Base-by-base conservation (phyloP, 2,113 vertebrate species). In the Stictonetta naevosa region DNA sequence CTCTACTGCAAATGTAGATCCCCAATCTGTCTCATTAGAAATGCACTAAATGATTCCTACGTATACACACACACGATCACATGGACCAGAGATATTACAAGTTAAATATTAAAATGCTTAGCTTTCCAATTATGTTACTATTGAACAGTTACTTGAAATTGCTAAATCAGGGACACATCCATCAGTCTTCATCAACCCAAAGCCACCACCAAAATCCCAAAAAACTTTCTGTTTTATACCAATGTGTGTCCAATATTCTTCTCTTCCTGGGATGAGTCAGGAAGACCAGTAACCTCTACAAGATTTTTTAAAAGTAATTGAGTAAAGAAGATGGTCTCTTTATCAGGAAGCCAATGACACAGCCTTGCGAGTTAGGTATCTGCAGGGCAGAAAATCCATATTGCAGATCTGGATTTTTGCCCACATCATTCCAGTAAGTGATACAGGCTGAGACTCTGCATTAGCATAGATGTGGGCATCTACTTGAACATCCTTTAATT, bases 381-480 rank as follows among this genome's bases (percentile, higher is more conserved):
- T 82, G 79, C 95, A 96, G 64, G 79, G 60, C 88, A 92, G 63
- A 93, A 83, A 93, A 86, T 84, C 53, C 83, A 93, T 82, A 76
- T 0, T 95, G 92, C 95, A 95, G 90, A 72, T 76, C 15, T 96
- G 92, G 95, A 92, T 62, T 88, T 91, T 34, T 95, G 95, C 93
- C 96, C 83, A 83, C 56, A 78, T 48, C 60, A 72, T 96, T 92
- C 88, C 93, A 89, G 87, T 84, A 96, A 96, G 71, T 26, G 8
- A 92, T 64, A 60, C 16, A 84, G 80, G 16, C 62, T 26, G 52
- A 85, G 17, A 75, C 8, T 75, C 56, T 84, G 81, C 53, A 21
- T 44, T 50, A 80, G 36, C 42, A 74, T 0, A 64, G 21, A 67
- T 20, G 20, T 28, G 88, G 23, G 26, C 63, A 44, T 50, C 76